Percentiles rank a stretch among this genome's conserved stretches.
These are phyloP conservation scores for Diceros bicornis DNA, from an alignment of 2,797 vertebrate genomes.

Conservation along the genomic window DNA sequence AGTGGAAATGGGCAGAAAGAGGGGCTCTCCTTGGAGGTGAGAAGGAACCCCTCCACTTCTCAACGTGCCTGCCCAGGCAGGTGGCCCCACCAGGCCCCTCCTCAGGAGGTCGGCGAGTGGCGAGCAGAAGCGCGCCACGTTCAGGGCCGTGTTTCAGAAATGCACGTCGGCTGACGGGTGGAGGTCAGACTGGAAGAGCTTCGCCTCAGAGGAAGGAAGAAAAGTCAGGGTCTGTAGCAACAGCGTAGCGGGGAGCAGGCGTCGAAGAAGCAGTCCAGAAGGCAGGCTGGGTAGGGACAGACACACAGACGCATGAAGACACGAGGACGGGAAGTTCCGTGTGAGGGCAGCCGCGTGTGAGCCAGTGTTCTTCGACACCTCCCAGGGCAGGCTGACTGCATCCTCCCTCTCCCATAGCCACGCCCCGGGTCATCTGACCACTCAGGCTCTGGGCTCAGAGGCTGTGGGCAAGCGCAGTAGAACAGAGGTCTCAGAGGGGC, in stretches of 20 bases:
- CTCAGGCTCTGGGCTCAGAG: fast-evolving
- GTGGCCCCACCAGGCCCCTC: fast-evolving
- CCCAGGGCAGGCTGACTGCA: neutral
- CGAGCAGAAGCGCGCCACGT: neutral
- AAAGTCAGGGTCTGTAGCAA: neutral
- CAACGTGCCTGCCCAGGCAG: no score
- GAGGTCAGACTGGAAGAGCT: neutral
- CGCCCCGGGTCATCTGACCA: fast-evolving
- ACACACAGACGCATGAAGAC: neutral
- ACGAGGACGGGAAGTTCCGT: fast-evolving
- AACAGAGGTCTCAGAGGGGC: neutral
- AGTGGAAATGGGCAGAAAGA: neutral
- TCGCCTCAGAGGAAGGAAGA: neutral
- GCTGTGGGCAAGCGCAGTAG: fast-evolving
- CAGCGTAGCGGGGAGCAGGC: neutral
- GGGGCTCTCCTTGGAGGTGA: neutral
- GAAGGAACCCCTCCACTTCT: neutral
- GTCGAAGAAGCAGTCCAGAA: neutral
- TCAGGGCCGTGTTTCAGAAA: neutral
- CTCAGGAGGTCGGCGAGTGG: no score
- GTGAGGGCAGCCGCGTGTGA: neutral
- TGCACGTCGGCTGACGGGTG: fast-evolving
- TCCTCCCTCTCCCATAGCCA: neutral
- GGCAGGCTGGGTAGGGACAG: neutral
- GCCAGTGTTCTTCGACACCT: neutral